These are phyloP conservation scores for Phacellophora camtschatica DNA, from an alignment of 30 jellyfish, hydroid and myxozoan genomes.

Conservation along the genomic window DNA sequence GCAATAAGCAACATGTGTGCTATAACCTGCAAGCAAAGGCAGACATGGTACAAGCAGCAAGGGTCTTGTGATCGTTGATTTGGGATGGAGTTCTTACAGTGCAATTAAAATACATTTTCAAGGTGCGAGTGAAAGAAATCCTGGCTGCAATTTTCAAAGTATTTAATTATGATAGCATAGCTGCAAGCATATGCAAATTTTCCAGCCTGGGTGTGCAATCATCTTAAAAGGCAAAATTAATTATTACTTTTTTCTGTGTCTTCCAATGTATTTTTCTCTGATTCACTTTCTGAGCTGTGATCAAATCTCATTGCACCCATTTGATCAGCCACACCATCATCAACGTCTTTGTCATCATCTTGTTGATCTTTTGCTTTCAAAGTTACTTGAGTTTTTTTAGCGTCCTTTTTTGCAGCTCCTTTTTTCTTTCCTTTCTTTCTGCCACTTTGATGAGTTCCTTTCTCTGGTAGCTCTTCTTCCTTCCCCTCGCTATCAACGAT, in stretches of 20 bases:
- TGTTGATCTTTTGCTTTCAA: not conserved
- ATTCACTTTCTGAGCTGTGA: conserved; percentile 38
- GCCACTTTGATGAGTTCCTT: not conserved
- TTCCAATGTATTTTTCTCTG: conserved; percentile 30
- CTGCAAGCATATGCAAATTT: no score
- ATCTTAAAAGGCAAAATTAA: no score
- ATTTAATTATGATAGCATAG: no score
- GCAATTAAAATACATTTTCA: no score
- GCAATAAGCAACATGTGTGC: no score
- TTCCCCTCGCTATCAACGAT: not conserved
- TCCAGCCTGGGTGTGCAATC: no score
- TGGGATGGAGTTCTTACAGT: no score
- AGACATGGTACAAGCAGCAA: no score
- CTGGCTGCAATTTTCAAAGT: no score
- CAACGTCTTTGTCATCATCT: not conserved
- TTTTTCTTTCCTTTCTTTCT: not conserved
- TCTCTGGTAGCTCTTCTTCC: not conserved
- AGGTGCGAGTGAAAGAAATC: no score
- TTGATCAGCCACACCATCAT: not conserved
- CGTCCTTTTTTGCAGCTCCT: not conserved
- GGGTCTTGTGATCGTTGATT: no score
- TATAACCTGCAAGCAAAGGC: no score
- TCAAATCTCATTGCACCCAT: conserved; percentile 9
- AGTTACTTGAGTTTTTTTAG: not conserved
- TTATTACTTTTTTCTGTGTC: conserved; percentile 12